A percentile compares a stretch with the other conserved stretches of the same genome.
phyloP scores from a whole-genome alignment of 2,113 vertebrate species.

The Odobenus rosmarus region DNA sequence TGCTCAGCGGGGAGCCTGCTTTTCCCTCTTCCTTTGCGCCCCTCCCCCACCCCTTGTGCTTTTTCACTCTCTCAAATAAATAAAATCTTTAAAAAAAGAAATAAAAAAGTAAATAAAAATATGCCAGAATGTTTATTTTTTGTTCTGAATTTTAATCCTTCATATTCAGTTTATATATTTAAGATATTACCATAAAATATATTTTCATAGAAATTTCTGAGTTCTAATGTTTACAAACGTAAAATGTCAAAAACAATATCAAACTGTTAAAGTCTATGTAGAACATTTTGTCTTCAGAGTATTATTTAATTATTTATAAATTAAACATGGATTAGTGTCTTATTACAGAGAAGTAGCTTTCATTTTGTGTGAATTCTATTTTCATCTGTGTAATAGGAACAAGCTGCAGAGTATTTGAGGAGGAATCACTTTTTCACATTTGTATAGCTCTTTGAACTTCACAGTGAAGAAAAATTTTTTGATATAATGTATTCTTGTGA shows the following conservation, averaged over 20 bases:
- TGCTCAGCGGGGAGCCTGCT: background rate
- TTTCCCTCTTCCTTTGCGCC: background rate
- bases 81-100: background rate
- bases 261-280: background rate
- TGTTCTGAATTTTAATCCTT: constrained; percentile 20
- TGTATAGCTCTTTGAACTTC: background rate
- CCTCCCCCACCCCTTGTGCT: background rate
- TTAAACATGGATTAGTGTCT: background rate
- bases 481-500: background rate
- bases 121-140: background rate
- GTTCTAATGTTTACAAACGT: background rate
- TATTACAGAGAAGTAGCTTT: background rate
- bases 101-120: background rate
- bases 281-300: background rate
- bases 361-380: background rate
- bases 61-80: background rate
- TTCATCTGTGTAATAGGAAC: background rate
- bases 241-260: background rate
- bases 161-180: background rate
- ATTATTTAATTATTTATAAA: constrained; percentile 41
- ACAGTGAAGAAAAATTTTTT: background rate
- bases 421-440: background rate
- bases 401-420: background rate
- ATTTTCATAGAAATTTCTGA: constrained; percentile 15
- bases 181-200: constrained; percentile 25